phyloP scores from a whole-genome alignment of 2,888 invertebrate species.

The Limnephilus lunatus region DNA sequence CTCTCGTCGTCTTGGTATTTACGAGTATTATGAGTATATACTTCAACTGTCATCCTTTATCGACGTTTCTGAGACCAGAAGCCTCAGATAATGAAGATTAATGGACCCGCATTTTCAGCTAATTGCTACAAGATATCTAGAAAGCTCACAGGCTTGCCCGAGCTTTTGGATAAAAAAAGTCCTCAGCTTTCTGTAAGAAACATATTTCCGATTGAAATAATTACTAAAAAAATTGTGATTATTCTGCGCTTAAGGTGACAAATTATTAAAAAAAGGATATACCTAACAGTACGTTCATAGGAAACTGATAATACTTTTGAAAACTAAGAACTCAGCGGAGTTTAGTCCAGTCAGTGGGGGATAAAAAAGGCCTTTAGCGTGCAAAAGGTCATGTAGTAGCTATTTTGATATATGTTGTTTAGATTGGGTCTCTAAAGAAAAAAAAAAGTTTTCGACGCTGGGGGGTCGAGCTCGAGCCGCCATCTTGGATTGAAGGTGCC shows the following conservation, averaged over 20 bases:
- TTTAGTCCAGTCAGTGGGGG: no score
- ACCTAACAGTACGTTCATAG: no score
- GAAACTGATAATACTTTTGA: no score
- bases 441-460: no score
- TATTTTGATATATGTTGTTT: no score
- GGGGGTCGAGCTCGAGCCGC: no score
- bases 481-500: no score
- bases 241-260: neutral
- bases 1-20: neutral
- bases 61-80: conserved; percentile 3
- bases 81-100: neutral
- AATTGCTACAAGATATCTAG: neutral
- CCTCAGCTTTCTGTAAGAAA: neutral
- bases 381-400: no score
- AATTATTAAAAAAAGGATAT: no score
- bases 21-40: neutral
- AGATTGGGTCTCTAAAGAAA: no score
- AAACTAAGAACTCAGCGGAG: no score
- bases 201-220: neutral
- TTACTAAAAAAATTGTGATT: neutral
- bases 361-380: no score
- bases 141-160: neutral
- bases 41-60: neutral
- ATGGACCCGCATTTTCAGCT: conserved; percentile 19
- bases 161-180: neutral